Percentiles rank a stretch among this genome's conserved stretches.
Conservation (phyloP, 2,797 vertebrate genomes). For the Synaphobranchus kaupii region DNA sequence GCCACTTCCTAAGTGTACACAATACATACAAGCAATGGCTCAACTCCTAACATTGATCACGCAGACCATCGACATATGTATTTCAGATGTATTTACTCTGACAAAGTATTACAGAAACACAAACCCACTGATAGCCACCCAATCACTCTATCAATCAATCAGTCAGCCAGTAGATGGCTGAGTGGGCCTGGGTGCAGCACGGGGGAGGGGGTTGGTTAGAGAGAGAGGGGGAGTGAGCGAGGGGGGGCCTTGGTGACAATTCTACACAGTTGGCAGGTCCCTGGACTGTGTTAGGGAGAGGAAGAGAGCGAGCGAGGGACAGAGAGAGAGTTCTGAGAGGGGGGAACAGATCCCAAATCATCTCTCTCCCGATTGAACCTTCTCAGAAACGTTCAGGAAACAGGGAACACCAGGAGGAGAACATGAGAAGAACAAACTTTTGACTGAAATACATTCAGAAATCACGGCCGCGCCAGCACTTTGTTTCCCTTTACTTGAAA, state of each 20-base stretch:
- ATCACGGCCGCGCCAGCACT: conserved; percentile 60
- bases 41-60: not conserved
- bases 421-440: conserved; percentile 45
- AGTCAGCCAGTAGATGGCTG: conserved; percentile 49
- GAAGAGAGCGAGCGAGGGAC: conserved; percentile 43
- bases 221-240: conserved; percentile 49
- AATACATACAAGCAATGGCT: not conserved
- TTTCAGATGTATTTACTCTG: conserved; percentile 25
- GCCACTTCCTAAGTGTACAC: not conserved
- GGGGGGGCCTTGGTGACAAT: conserved; percentile 68
- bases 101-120: conserved; percentile 45
- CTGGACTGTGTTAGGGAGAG: conserved; percentile 56
- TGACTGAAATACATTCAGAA: conserved; percentile 64
- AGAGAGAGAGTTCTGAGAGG: conserved; percentile 50
- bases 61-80: not conserved
- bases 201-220: conserved; percentile 31
- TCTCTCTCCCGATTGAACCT: conserved; percentile 55
- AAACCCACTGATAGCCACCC: conserved; percentile 43
- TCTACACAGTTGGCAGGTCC: conserved; percentile 76
- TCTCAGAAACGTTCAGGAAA: conserved; percentile 40
- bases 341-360: conserved; percentile 53
- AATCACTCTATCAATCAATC: conserved; percentile 53
- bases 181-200: conserved; percentile 26
- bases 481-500: conserved; percentile 67
- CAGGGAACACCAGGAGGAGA: conserved; percentile 35